phyloP scores from a whole-genome alignment of 2,113 vertebrate genomes.

The Toxotes jaculatrix region DNA sequence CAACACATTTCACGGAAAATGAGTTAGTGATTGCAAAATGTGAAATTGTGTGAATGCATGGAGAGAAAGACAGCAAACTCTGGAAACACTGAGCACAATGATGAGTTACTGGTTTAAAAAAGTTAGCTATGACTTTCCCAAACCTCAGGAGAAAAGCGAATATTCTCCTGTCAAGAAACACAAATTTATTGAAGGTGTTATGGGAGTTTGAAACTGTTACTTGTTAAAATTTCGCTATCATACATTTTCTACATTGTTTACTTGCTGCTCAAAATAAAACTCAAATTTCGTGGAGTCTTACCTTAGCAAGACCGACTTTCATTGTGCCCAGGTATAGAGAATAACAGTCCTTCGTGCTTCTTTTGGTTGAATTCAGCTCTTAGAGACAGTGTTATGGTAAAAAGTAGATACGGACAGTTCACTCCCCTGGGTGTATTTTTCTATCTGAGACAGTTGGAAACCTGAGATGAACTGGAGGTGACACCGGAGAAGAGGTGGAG shows the following conservation, averaged over 20 bases:
- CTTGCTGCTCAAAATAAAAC: not conserved
- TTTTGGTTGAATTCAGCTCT: not conserved
- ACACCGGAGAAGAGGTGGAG: slow-evolving; percentile 16
- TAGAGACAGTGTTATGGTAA: not conserved
- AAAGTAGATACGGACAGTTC: not conserved
- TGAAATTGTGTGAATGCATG: not conserved
- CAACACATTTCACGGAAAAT: not conserved
- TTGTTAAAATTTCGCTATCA: not conserved
- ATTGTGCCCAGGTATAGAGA: not conserved
- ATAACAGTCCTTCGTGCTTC: not conserved
- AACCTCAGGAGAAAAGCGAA: not conserved
- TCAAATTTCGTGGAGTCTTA: not conserved
- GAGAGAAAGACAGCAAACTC: not conserved
- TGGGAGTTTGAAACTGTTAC: not conserved
- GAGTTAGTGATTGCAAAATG: not conserved
- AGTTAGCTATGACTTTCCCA: not conserved
- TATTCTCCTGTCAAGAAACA: not conserved
- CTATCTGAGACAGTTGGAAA: slow-evolving; percentile 8
- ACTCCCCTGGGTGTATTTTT: not conserved
- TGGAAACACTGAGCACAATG: not conserved
- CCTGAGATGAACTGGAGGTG: not conserved
- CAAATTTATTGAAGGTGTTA: not conserved
- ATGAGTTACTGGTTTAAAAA: not conserved
- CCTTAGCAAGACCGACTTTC: not conserved
- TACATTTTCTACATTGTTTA: not conserved